Percentiles rank a stretch among this genome's conserved stretches.
These are phyloP conservation scores for Oncopodura yosiiana DNA, from an alignment of 1,140 invertebrate species.

Conservation along the genomic window DNA sequence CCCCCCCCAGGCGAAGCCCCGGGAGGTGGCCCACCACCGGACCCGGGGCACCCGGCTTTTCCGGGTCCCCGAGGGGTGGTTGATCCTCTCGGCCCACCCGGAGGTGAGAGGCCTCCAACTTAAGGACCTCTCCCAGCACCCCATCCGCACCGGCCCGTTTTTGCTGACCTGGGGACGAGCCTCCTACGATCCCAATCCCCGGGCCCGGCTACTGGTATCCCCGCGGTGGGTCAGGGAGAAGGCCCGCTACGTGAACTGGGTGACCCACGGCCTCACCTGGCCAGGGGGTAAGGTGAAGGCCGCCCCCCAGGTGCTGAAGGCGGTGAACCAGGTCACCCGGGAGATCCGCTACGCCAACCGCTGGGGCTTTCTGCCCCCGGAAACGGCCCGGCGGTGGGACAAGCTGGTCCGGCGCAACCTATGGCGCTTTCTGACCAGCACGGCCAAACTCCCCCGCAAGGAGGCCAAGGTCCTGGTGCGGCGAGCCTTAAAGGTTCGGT, in stretches of 20 bases:
- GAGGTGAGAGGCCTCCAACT: background rate
- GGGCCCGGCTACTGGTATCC: background rate
- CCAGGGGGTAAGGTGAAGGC: background rate
- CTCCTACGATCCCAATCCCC: background rate
- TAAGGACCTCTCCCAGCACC: background rate
- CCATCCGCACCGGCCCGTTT: background rate
- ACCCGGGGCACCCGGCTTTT: background rate
- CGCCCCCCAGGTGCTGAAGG: background rate
- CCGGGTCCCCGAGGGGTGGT: background rate
- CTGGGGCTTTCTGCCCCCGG: background rate
- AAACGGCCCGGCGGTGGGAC: background rate
- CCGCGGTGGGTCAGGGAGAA: background rate
- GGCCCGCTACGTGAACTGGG: background rate
- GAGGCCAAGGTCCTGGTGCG: background rate
- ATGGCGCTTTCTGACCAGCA: background rate
- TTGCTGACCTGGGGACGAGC: background rate
- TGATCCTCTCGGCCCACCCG: background rate
- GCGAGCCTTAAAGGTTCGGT: background rate
- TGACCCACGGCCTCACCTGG: background rate
- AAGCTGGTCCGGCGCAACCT: background rate
- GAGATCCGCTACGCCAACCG: background rate
- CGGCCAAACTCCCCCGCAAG: background rate
- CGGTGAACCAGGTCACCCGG: background rate
- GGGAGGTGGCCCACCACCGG: background rate
- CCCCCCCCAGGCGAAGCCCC: background rate